Evolutionary conservation across 1,140 invertebrate genomes (phyloP), one percentile per base, ranked within the genome.

Genomic region (Dryas iulia): DNA sequence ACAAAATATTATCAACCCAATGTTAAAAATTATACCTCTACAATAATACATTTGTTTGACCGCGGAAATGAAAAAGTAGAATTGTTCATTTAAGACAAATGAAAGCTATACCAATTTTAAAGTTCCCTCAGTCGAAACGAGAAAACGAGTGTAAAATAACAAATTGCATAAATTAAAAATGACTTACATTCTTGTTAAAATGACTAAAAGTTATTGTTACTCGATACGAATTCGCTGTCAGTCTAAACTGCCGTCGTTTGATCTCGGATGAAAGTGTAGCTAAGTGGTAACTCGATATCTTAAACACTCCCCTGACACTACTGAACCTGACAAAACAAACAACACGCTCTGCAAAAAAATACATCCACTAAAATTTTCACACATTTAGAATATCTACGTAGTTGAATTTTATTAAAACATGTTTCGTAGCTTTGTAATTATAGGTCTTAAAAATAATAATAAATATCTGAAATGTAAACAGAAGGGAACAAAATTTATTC

Each of bases 281-380:
- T 74, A 77, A 79, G 74, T 79, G 78, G 87, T 88, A 90, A 90
- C 73, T 10, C 26, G 78, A 90, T 85, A 87, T 64, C 73, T 72
- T 71, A 72, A 47, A 79, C 83, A 75, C 80, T 81, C 74, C 66
- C 61, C 63, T 56, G 72, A 74, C 78, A 77, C 73, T 72, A 58
- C 70, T 53, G 70, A 80, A 82, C 78, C 84, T 87, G 86, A 87
- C 81, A 88, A 87, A 90, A 90, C 84, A 90, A 87, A 88, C 84
- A 70, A 76, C 78, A 73, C 76, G 77, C 74, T 73, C 68, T 61
- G 74, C 76, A 81, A 78, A 82, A 83, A 77, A 82, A 81, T 54
- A 61, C 23, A 30, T 47, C 5, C 12, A 39, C 14, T 53, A 28
- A 59, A 47, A 47, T 14, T 47, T 47, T 47, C 2, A 47, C 2